phyloP scores from a whole-genome alignment of 2,797 vertebrate genomes.

The Protonibea diacanthus region DNA sequence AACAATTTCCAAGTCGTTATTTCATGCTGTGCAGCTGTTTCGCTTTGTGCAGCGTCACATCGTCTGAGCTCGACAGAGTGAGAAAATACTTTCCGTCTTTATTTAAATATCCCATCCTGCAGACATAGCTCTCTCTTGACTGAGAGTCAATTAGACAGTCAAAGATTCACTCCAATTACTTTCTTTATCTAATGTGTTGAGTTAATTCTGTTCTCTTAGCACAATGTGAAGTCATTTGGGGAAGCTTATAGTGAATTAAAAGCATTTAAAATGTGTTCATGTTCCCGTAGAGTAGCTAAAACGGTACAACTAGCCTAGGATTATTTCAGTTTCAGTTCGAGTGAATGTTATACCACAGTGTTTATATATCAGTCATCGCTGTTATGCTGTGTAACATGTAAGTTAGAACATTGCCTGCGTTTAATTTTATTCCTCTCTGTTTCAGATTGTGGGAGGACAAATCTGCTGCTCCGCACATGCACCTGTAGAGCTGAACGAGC shows the following conservation, averaged over 20 bases:
- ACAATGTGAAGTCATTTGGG: slow-evolving; percentile 50
- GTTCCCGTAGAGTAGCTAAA: slow-evolving; percentile 29
- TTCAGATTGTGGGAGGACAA: not conserved
- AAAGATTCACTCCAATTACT: slow-evolving; percentile 54
- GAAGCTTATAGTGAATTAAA: slow-evolving; percentile 43
- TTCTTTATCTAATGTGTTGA: slow-evolving; percentile 37
- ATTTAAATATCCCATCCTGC: slow-evolving; percentile 48
- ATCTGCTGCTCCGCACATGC: not conserved
- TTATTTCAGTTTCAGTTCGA: slow-evolving; percentile 43
- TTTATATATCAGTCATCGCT: slow-evolving; percentile 16
- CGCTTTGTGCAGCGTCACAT: slow-evolving; percentile 18
- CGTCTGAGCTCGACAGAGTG: slow-evolving; percentile 31
- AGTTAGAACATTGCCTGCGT: slow-evolving; percentile 1
- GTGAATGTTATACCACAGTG: slow-evolving; percentile 6
- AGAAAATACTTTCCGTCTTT: slow-evolving; percentile 24
- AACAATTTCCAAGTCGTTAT: slow-evolving; percentile 17
- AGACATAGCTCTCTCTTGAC: slow-evolving; percentile 34
- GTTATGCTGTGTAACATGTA: slow-evolving; percentile 13
- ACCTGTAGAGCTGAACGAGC: slow-evolving; percentile 10
- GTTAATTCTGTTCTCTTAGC: slow-evolving; percentile 48
- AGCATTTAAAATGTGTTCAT: slow-evolving; percentile 13
- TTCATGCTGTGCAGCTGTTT: slow-evolving; percentile 32
- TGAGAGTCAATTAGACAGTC: slow-evolving; percentile 46
- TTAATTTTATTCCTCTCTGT: slow-evolving; percentile 1
- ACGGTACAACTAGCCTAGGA: slow-evolving; percentile 9